These are phyloP conservation scores for Drosophila pruinosa DNA, from an alignment of 1,140 invertebrate species.

Conservation along the genomic window DNA sequence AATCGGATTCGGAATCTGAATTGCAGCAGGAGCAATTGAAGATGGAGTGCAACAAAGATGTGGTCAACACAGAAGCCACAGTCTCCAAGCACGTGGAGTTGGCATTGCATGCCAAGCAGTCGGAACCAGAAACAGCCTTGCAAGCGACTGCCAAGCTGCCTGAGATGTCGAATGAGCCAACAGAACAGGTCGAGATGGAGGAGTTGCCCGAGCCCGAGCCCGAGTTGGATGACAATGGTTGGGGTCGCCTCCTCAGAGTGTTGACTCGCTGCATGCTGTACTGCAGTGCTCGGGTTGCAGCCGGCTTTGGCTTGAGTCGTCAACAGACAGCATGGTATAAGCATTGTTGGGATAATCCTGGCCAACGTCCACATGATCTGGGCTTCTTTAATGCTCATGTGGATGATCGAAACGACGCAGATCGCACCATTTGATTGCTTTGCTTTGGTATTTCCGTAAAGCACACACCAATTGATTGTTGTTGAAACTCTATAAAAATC, in stretches of 20 bases:
- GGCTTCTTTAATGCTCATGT: neutral
- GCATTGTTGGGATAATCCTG: slow-evolving; percentile 54
- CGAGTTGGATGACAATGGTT: neutral
- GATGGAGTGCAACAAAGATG: neutral
- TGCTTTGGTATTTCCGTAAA: neutral
- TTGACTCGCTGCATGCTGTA: slow-evolving; percentile 21
- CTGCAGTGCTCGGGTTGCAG: slow-evolving; percentile 24
- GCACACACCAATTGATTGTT: neutral
- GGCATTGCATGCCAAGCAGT: slow-evolving; percentile 1
- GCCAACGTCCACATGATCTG: slow-evolving; percentile 5
- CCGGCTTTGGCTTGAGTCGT: slow-evolving; percentile 49
- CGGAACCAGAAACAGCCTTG: neutral
- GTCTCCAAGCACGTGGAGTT: neutral
- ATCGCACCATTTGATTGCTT: neutral
- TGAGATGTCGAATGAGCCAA: neutral
- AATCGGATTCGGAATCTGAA: neutral
- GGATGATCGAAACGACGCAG: neutral
- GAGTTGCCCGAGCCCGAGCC: neutral
- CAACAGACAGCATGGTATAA: slow-evolving; percentile 59
- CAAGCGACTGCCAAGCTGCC: neutral
- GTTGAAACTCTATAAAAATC: neutral
- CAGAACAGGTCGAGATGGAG: neutral
- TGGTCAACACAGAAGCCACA: neutral
- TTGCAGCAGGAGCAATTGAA: neutral
- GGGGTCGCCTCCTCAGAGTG: neutral